Conservation (phyloP, 1,140 invertebrate genomes). For the Adoxophyes honmai region DNA sequence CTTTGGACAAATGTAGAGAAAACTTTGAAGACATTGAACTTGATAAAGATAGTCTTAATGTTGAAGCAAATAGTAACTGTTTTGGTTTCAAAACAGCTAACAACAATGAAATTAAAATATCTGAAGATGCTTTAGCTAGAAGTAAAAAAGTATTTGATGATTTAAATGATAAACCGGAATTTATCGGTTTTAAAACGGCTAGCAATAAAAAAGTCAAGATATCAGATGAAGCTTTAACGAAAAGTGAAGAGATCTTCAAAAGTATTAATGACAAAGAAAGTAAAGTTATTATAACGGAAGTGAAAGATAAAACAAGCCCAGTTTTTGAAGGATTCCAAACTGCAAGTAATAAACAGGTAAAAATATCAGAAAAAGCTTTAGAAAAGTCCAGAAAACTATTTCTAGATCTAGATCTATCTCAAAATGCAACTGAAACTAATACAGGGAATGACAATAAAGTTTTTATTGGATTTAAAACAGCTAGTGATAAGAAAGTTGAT, state of each 20-base stretch:
- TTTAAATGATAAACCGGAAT: not conserved
- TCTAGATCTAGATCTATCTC: conserved; percentile 21
- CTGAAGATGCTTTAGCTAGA: conserved; percentile 38
- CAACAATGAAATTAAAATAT: conserved; percentile 24
- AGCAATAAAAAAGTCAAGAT: conserved; percentile 43
- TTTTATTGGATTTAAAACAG: conserved; percentile 16
- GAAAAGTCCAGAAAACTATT: conserved; percentile 36
- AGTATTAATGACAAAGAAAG: conserved; percentile 20
- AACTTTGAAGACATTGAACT: conserved; percentile 11
- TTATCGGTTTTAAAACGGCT: conserved; percentile 39
- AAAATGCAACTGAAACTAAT: not conserved
- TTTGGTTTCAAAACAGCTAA: not conserved
- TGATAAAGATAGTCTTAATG: not conserved
- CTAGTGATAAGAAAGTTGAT: conserved; percentile 37
- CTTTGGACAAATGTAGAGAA: conserved; percentile 24
- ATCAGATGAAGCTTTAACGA: conserved; percentile 45
- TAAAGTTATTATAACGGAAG: no score
- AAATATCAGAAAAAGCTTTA: conserved; percentile 36
- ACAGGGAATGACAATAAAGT: not conserved
- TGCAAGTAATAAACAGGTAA: conserved; percentile 39
- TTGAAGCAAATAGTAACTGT: no score
- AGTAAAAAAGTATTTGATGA: conserved; percentile 24
- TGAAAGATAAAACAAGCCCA: not conserved
- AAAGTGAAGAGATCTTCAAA: conserved; percentile 35
- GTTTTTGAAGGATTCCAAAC: conserved; percentile 33